Evolutionary conservation across 1,140 invertebrate species (phyloP).

Genomic region (Leptopilina boulardi): DNA sequence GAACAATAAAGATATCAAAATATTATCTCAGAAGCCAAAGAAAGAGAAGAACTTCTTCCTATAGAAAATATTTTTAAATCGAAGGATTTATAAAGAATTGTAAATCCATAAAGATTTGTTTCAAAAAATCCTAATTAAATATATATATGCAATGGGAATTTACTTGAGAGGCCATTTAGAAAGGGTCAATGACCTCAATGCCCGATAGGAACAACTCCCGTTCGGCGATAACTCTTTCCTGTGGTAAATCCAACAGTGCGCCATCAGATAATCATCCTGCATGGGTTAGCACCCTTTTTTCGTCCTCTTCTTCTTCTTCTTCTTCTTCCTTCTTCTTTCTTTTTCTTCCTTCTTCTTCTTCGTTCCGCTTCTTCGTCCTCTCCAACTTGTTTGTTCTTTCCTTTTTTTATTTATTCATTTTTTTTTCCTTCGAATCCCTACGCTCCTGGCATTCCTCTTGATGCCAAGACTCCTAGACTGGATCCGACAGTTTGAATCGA

Average conservation of each 20-base stretch:
- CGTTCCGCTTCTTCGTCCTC: slow-evolving; percentile 48
- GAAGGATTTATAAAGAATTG: background rate
- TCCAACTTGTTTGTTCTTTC: slow-evolving; percentile 21
- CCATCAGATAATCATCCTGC: slow-evolving; percentile 23
- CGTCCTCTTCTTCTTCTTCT: slow-evolving; percentile 11
- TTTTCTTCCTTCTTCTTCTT: background rate
- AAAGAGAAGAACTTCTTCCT: background rate
- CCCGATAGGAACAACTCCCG: slow-evolving; percentile 23
- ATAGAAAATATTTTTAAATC: background rate
- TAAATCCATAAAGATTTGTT: too few relatives aligned
- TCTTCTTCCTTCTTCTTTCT: background rate
- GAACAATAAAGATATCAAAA: background rate
- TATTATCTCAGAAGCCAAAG: slow-evolving; percentile 6
- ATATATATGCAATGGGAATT: background rate
- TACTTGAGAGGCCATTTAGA: background rate
- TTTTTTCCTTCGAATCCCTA: slow-evolving; percentile 49
- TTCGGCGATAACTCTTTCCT: slow-evolving; percentile 29
- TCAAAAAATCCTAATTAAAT: slow-evolving; percentile 30
- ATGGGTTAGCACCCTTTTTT: slow-evolving; percentile 27
- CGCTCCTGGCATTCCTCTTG: slow-evolving; percentile 49
- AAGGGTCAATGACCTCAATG: background rate
- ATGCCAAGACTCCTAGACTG: slow-evolving; percentile 51
- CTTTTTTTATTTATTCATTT: slow-evolving; percentile 45
- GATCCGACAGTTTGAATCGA: slow-evolving; percentile 55
- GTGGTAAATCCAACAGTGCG: slow-evolving; percentile 27